A percentile compares a stretch with the other conserved stretches of the same genome.
Conservation (phyloP, 2,888 invertebrate species). For the Synergus itoensis region DNA sequence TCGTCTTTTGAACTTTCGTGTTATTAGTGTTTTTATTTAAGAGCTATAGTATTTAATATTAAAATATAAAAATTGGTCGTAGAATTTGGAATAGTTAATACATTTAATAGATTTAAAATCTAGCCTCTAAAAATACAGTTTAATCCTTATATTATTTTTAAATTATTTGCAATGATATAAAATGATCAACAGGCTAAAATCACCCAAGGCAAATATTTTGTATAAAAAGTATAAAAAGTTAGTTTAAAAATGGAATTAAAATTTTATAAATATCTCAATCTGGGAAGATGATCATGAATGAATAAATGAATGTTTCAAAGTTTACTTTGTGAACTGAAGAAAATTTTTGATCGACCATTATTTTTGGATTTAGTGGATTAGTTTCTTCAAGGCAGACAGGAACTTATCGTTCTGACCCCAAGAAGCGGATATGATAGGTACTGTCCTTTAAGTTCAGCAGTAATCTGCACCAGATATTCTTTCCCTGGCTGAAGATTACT, state of each 20-base stretch:
- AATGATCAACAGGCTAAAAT: background rate
- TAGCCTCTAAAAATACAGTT: constrained; percentile 8
- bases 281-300: background rate
- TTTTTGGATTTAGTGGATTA: background rate
- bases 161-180: background rate
- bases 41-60: background rate
- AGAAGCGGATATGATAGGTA: constrained; percentile 70
- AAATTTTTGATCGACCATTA: background rate
- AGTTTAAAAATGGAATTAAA: background rate
- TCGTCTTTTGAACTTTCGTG: background rate
- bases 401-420: constrained; percentile 68
- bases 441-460: constrained; percentile 69
- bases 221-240: background rate
- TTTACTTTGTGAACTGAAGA: background rate
- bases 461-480: constrained; percentile 69
- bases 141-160: background rate
- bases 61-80: constrained; percentile 15
- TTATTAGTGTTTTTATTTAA: background rate
- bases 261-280: background rate
- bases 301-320: background rate
- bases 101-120: too few species aligned
- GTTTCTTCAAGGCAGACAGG: constrained; percentile 59
- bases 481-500: constrained; percentile 69
- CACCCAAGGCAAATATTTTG: background rate
- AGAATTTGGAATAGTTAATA: constrained; percentile 6